Base-by-base conservation (phyloP, 2,797 vertebrate species). In the Squalus acanthias region DNA sequence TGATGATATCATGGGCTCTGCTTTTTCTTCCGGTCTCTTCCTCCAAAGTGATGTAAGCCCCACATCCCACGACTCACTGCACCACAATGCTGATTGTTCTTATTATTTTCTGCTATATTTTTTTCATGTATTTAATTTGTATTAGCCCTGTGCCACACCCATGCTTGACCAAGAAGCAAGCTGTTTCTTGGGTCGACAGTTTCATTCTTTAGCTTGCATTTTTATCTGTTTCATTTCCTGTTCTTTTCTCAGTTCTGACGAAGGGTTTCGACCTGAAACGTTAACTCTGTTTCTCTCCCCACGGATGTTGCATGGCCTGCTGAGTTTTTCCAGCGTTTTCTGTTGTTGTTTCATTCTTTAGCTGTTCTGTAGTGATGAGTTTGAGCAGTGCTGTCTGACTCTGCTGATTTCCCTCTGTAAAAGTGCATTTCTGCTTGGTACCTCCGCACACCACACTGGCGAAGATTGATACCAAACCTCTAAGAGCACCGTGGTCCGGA, bases 1-100 rank as follows among this genome's bases (percentile, higher is more conserved):
- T 93, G n/a, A 69, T 67, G n/a, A 93, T n/a, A 65, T 69, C 39
- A 93, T 69, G 63, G 65, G 69, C 65, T 69, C 91, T 24, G 22
- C 4, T 93, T 93, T 69, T 69, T 69, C 91, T 69, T 93, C 65
- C 20, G 20, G 8, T 46, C 65, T 69, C 65, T 65, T 93, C 65
- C 65, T 93, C 91, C 91, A 46, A 46, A 93, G 17, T 69, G 91
- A 67, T 69, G 65, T 20, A 46, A 69, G 22, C 65, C 57, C 91
- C n/a, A 69, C 39, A 93, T 93, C 20, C 91, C 91, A 69, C 65
- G 22, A 93, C 91, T 65, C 79, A 85, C 89, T 93, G n/a, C 63
- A 93, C 91, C 91, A 93, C 91, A 93, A 69, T 24, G 22, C n/a
- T 93, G 91, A 39, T 93, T 67, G 91, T n/a, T n/a, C 20, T 93